Evolutionary conservation across 2,113 vertebrate genomes (phyloP).

Genomic region (Pipra filicauda): DNA sequence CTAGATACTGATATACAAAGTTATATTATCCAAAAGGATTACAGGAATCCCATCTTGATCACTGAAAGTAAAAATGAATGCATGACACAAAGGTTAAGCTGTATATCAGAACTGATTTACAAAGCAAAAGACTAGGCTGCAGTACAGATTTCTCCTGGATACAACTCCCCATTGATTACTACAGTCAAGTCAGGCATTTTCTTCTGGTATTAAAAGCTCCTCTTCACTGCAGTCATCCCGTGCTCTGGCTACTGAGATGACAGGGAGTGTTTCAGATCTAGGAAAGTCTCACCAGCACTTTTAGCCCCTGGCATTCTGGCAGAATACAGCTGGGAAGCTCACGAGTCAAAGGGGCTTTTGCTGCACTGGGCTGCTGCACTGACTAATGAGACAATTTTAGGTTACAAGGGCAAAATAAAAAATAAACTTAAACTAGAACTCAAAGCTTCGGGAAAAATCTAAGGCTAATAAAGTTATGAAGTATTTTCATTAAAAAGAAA

Average conservation of each 20-base stretch:
- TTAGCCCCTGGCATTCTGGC: neutral
- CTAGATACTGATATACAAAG: neutral
- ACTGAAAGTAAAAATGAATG: neutral
- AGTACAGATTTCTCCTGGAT: neutral
- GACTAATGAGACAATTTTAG: neutral
- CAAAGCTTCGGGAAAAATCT: neutral
- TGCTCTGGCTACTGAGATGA: neutral
- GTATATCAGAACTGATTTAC: neutral
- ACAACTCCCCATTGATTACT: neutral
- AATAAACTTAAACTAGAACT: neutral
- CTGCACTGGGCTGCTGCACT: neutral
- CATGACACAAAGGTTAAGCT: neutral
- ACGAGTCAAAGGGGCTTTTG: neutral
- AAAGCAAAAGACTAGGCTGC: neutral
- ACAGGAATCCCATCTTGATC: neutral
- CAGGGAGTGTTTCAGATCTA: neutral
- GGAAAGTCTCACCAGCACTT: neutral
- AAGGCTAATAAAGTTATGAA: neutral
- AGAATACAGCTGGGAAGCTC: neutral
- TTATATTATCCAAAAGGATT: neutral
- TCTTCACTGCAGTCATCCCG: neutral
- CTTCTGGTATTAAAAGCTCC: neutral
- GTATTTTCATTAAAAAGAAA: neutral
- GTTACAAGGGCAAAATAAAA: neutral
- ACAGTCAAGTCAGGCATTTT: neutral